Base-by-base conservation (phyloP, 2,113 vertebrate species). In the Orthonyx spaldingii region DNA sequence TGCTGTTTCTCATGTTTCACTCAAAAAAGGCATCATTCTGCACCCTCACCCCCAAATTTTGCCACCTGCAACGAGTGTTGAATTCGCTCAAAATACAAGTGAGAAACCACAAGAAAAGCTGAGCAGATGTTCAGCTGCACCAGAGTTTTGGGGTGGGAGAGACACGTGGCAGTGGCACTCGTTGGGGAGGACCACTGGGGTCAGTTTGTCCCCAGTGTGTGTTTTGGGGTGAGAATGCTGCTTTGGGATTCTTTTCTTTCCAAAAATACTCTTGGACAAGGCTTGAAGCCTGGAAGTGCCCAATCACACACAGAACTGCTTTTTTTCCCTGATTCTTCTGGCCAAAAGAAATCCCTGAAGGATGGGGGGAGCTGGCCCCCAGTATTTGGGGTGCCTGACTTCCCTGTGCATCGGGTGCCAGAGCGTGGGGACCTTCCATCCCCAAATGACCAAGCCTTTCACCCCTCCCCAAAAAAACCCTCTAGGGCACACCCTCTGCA, bases 371-470 rank as follows among this genome's bases (percentile, higher is more conserved):
- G 46, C 52, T 78, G 39, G 3, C 46, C 22, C 64, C 18, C 42
- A 53, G n/a, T 42, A 28, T 87, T 71, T 92, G 55, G 14, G 69
- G 50, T 41, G 37, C 42, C 65, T 84, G 55, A 50, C 49, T 77
- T 87, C 42, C 13, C 33, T 63, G 30, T 69, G 47, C 56, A 7
- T 53, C 0, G 0, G 24, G n/a, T 9, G 0, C 41, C 0, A 0
- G 50, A 49, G 44, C 10, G 0, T 89, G 59, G 60, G 84, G 93
- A 91, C 52, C 1, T 0, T 15, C 64, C 0, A 1, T 94, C 71
- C 76, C 59, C 63, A 83, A 52, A 47, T 0, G 1, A 78, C 66
- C 0, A 0, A 65, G n/a, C 28, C 18, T 83, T 90, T 89, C n/a
- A 57, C 33, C 50, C 24, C 44, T 68, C 19, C 6, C 33, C 14